Evolutionary conservation across 2,113 vertebrate genomes (phyloP).

Genomic region (Callorhinus ursinus): DNA sequence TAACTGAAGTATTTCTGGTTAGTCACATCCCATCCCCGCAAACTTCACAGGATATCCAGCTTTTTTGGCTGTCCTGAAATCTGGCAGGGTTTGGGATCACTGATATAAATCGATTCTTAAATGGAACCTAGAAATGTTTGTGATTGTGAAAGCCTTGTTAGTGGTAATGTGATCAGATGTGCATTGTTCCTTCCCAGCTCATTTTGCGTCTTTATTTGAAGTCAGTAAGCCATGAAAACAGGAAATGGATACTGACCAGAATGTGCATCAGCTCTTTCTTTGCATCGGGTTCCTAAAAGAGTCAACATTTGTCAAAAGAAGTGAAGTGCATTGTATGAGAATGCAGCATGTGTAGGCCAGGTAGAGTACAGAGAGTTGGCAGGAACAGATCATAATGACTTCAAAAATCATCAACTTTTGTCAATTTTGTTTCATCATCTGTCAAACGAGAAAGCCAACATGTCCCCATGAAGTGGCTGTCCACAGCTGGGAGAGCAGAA

Average conservation of each 20-base stretch:
- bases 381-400: neutral
- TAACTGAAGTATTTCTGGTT: neutral
- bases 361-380: neutral
- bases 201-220: constrained; percentile 47
- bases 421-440: constrained; percentile 1
- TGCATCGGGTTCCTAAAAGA: neutral
- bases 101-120: neutral
- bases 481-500: neutral
- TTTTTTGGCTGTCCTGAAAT: constrained; percentile 5
- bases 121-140: neutral
- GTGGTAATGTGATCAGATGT: neutral
- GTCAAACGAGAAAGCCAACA: neutral
- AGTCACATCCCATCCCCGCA: neutral
- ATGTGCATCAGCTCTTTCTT: neutral
- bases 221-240: constrained; percentile 4
- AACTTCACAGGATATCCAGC: neutral
- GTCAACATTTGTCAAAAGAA: neutral
- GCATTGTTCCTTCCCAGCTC: neutral
- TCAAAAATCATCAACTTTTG: neutral
- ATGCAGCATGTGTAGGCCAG: neutral
- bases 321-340: neutral
- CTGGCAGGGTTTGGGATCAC: neutral
- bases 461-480: neutral
- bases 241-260: constrained; percentile 24
- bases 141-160: constrained; percentile 1